Evolutionary conservation across 2,113 vertebrate species (phyloP).

Genomic region (Hippocampus zosterae): DNA sequence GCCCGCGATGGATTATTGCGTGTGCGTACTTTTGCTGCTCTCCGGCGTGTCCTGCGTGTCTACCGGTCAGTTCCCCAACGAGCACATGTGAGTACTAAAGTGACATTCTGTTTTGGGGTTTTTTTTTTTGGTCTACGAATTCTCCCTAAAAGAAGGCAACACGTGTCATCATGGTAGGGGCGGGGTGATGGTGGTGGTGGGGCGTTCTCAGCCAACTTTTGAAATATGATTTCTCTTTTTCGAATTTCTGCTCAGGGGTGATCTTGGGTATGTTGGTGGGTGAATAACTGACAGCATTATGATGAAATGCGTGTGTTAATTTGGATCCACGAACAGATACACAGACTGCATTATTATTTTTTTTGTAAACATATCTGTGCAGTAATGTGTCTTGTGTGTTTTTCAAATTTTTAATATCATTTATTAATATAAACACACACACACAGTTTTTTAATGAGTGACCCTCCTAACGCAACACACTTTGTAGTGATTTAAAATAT

Average conservation of each 20-base stretch:
- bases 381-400: no score
- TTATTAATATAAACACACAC: no score
- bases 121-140: no score
- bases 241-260: background rate
- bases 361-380: background rate
- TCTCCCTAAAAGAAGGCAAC: background rate
- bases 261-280: background rate
- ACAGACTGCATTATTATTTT: background rate
- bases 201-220: background rate
- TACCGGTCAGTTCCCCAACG: constrained; percentile 50
- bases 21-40: constrained; percentile 53
- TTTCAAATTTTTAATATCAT: no score
- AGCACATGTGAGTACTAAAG: constrained; percentile 55
- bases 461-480: no score
- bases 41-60: constrained; percentile 50
- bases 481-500: no score
- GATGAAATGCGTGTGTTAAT: background rate
- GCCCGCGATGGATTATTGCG: constrained; percentile 58
- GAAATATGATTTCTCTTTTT: background rate
- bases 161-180: background rate
- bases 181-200: no score
- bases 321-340: background rate
- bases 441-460: no score
- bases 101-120: background rate
- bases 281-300: background rate